Conservation (phyloP, 2,113 vertebrate species). For the Planiliza haematocheilus region DNA sequence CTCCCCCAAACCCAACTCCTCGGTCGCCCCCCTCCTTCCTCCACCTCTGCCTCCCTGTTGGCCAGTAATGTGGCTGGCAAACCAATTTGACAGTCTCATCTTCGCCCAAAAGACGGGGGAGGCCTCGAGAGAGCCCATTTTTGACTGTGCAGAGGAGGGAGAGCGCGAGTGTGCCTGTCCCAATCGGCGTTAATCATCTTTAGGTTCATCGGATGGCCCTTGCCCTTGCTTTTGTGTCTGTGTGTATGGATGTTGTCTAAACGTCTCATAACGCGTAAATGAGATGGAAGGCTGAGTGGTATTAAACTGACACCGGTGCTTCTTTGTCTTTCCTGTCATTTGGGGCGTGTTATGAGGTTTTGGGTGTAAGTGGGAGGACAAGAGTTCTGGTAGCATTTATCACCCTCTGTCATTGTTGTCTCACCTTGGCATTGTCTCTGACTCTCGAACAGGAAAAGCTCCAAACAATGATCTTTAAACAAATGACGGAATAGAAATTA, state of each 20-base stretch:
- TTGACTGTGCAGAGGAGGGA: constrained; percentile 92
- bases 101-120: constrained; percentile 91
- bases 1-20: constrained; percentile 48
- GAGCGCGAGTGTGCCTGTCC: constrained; percentile 89
- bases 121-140: constrained; percentile 90
- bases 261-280: constrained; percentile 94
- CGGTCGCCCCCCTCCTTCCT: constrained; percentile 67
- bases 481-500: constrained; percentile 28
- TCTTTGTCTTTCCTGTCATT: constrained; percentile 88
- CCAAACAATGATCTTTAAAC: constrained; percentile 20
- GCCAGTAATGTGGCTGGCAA: constrained; percentile 96
- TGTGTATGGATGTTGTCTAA: constrained; percentile 75
- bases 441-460: background rate
- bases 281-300: constrained; percentile 86
- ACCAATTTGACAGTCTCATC: constrained; percentile 98
- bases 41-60: constrained; percentile 85
- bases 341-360: constrained; percentile 69
- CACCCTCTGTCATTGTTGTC: constrained; percentile 58
- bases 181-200: constrained; percentile 96
- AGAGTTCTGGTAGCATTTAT: constrained; percentile 66
- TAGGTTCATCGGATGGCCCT: constrained; percentile 89
- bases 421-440: constrained; percentile 27
- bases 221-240: constrained; percentile 85
- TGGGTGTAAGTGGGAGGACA: constrained; percentile 71
- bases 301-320: constrained; percentile 91